Evolutionary conservation across 1,140 invertebrate species (phyloP).

Genomic region (Geopemphigus sp.): DNA sequence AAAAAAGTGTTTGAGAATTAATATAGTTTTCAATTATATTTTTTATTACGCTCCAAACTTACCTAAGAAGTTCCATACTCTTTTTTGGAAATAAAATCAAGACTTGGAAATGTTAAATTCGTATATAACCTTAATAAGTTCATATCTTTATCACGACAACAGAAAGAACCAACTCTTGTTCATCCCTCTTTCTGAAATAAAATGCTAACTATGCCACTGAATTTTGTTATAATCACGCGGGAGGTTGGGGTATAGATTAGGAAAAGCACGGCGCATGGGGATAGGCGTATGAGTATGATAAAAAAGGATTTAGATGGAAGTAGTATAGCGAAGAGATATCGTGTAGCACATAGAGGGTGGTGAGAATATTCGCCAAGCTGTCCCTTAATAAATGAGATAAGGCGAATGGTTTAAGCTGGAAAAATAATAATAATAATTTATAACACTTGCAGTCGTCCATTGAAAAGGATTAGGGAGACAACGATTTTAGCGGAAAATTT

Average conservation of each 20-base stretch:
- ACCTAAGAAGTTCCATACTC: too few species aligned
- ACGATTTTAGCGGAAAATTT: not conserved
- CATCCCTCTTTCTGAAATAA: too few species aligned
- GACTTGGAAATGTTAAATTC: too few species aligned
- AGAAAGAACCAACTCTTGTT: too few species aligned
- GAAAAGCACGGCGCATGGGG: not conserved
- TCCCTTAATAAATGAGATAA: slow-evolving; percentile 12
- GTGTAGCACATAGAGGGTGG: not conserved
- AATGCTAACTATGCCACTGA: too few species aligned
- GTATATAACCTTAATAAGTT: too few species aligned
- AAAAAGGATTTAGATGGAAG: not conserved
- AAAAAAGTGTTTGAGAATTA: too few species aligned
- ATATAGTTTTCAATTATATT: too few species aligned
- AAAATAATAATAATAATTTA: slow-evolving; percentile 18
- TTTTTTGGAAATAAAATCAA: too few species aligned
- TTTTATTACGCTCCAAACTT: too few species aligned
- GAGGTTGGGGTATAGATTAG: not conserved
- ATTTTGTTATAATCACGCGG: too few species aligned
- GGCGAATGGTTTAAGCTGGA: not conserved
- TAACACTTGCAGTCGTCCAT: not conserved
- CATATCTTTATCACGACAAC: too few species aligned
- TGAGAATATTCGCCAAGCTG: not conserved
- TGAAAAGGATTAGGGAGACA: not conserved
- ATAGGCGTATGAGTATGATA: not conserved
- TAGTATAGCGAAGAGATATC: not conserved